These are phyloP conservation scores for Crotalus viridis DNA, from an alignment of 2,113 vertebrate species.

Conservation along the genomic window DNA sequence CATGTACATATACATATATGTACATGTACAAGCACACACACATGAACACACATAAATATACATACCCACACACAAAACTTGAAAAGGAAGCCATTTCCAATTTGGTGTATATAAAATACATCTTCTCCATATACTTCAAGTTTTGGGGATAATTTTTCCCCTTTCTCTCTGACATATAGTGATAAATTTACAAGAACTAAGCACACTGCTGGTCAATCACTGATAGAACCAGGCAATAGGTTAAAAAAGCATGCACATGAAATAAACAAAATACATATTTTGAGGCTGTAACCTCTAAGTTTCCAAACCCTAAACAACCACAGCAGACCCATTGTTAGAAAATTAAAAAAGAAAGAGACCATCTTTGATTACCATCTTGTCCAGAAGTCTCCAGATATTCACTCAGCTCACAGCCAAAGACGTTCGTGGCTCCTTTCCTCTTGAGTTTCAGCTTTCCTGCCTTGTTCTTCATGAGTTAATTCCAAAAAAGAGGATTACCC, in stretches of 20 bases:
- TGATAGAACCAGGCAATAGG: conserved; percentile 39
- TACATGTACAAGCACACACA: too few relatives aligned
- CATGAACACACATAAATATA: not conserved
- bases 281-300: conserved; percentile 24
- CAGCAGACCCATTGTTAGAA: not conserved
- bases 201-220: conserved; percentile 24
- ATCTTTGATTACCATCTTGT: conserved; percentile 89
- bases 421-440: conserved; percentile 89
- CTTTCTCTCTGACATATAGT: not conserved
- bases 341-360: conserved; percentile 39
- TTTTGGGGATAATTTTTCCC: not conserved
- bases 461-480: conserved; percentile 99
- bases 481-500: conserved; percentile 67
- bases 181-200: conserved; percentile 29
- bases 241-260: not conserved
- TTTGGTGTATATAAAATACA: not conserved
- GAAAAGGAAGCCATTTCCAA: not conserved
- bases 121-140: not conserved
- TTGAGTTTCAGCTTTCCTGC: conserved; percentile 92
- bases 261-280: conserved; percentile 36
- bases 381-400: conserved; percentile 92
- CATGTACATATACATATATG: too few relatives aligned
- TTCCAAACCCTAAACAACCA: conserved; percentile 5
- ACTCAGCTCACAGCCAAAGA: conserved; percentile 94
- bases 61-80: too few relatives aligned